Base-by-base conservation (phyloP, 2,797 vertebrate species). In the Peromyscus aztecus region DNA sequence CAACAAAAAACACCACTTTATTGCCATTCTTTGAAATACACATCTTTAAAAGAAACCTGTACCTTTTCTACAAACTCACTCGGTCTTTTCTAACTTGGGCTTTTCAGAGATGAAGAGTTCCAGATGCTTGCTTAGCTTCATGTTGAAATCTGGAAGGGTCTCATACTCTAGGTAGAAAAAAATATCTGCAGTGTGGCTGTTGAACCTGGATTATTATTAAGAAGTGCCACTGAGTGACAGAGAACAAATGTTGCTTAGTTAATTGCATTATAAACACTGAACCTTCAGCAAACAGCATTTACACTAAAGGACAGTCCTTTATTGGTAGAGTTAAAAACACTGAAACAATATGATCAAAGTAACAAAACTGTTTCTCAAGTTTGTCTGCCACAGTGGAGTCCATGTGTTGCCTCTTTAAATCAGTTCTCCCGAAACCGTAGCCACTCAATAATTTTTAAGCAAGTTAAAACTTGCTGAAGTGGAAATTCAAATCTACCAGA, bases 111-210 rank as follows among this genome's bases (percentile, higher is more conserved):
- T 95, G 89, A 67, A 95, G 59, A 90, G 55, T 98, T 94, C 63
- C 89, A 91, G 94, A 93, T 97, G 63, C 65, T 94, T 57, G 93
- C 90, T 97, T 97, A 24, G 88, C 2, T 97, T 98, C 82, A 87
- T 97, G 85, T 13, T 95, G 65, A 97, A 96, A 96, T 96, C 69
- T 90, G 29, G 16, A 65, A 81, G 95, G 61, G 93, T 65, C 71
- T 96, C 24, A 9, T 0, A 17, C 34, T 92, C 16, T 29, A 40
- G 63, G 43, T 76, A 89, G 65, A 89, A 96, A 84, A 95, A 94
- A 98, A 6, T 93, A 67, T 67, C 81, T 96, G 6, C 11, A 19
- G 40, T 40, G 31, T 96, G 71, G 90, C 80, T 91, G 78, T 84
- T 97, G 73, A 83, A 87, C 67, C 21, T 91, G 0, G 55, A 43